Evolutionary conservation across 2,888 invertebrate species (phyloP), one percentile per base, ranked within the genome.

Genomic region (Sarcophaga caerulescens): DNA sequence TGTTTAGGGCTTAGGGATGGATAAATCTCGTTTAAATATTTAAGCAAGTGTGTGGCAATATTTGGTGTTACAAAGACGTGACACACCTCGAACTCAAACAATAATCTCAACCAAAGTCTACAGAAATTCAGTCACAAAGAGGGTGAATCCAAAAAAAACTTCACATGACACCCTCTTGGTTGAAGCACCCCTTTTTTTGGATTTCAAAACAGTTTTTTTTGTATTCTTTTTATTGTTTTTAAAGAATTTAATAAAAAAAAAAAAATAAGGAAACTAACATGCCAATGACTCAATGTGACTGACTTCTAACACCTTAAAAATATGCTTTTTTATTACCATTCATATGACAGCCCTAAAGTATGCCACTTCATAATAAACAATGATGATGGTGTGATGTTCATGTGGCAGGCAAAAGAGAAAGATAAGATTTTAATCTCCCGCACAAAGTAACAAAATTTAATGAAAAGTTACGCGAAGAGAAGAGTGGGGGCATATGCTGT

Each of bases 271-370:
- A 78, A 83, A 75, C n/a, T 60, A 62, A 45, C 23, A 73, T 74
- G 69, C 63, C 69, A 79, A 14, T 65, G 78, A 83, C 78, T 83
- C 83, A 83, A 86, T 70, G 47, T 78, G 77, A 78, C 78, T 78
- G 78, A 86, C 85, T 86, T 84, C n/a, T 75, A 83, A 84, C 85
- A 86, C 83, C 83, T 84, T 23, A 59, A 44, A 83, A 81, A 70
- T 81, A 81, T 74, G 73, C 81, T 69, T 25, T 62, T 44, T 35
- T 12, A 3, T 62, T 11, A 6, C n/a, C 4, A 44, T 62, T 2
- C 44, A 19, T 8, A 63, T 19, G 17, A 2, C 74, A 44, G 45
- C 74, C 83, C 78, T 59, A 14, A 21, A 75, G 74, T 74, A 84
- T 69, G 74, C 69, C 35, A 2, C 74, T 68, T 52, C n/a, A 35